phyloP scores from a whole-genome alignment of 2,113 vertebrate species.

The Oostethus manadensis region DNA sequence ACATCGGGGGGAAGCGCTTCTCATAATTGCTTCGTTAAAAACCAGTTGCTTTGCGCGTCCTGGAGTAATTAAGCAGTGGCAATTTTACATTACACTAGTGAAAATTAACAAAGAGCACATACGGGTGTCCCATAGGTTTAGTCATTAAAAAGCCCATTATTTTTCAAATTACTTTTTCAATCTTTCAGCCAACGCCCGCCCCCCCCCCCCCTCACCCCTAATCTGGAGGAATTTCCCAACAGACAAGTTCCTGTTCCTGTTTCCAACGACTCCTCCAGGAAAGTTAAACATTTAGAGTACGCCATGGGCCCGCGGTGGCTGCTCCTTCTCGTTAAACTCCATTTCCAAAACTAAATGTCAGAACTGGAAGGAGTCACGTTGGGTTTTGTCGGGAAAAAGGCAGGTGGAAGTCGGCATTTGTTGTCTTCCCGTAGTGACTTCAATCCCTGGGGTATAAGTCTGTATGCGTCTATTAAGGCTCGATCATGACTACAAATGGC shows the following conservation, averaged over 20 bases:
- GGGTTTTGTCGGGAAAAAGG: too few relatives aligned
- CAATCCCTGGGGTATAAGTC: constrained; percentile 9
- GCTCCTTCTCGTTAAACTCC: constrained; percentile 32
- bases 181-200: constrained; percentile 68
- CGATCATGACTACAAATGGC: constrained; percentile 42
- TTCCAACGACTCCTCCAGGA: constrained; percentile 77
- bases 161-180: constrained; percentile 86
- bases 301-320: constrained; percentile 59
- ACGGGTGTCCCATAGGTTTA: constrained; percentile 82
- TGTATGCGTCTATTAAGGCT: constrained; percentile 13
- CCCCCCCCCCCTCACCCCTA: constrained; percentile 52
- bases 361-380: too few relatives aligned
- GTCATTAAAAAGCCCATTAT: constrained; percentile 87
- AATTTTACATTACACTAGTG: constrained; percentile 83
- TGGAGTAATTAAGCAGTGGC: constrained; percentile 83
- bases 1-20: constrained; percentile 63
- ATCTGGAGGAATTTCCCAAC: constrained; percentile 80
- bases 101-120: constrained; percentile 85
- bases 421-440: constrained; percentile 25
- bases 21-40: constrained; percentile 78
- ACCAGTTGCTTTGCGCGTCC: constrained; percentile 79
- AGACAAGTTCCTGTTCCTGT: constrained; percentile 73
- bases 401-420: background rate
- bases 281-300: constrained; percentile 71
- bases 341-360: constrained; percentile 51